Conservation (phyloP, 2,113 vertebrate species). For the Strix aluco region DNA sequence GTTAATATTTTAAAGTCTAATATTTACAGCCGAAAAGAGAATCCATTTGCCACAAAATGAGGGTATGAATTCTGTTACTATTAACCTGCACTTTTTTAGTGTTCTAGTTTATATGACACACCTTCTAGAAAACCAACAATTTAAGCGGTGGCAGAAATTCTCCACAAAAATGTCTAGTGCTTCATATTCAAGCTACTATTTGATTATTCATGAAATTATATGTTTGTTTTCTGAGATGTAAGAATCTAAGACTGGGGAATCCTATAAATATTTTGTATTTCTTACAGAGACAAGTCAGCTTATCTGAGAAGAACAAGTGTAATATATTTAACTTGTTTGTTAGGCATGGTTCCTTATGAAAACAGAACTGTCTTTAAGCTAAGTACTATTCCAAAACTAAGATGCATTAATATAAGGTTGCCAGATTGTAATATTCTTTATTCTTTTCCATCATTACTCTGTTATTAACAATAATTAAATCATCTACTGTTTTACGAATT, state of each 20-base stretch:
- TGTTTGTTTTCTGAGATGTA: background rate
- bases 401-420: background rate
- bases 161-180: background rate
- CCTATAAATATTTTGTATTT: background rate
- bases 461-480: background rate
- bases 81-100: background rate
- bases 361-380: background rate
- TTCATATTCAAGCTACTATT: background rate
- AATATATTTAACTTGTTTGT: background rate
- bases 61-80: background rate
- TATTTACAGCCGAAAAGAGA: background rate
- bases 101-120: background rate
- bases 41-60: background rate
- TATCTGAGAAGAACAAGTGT: background rate
- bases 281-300: background rate
- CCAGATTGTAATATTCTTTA: background rate
- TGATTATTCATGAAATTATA: background rate
- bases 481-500: background rate
- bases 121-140: background rate
- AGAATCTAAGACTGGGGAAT: background rate
- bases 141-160: background rate
- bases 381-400: background rate
- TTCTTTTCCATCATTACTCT: background rate
- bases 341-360: background rate
- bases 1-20: background rate